phyloP scores from a whole-genome alignment of 2,113 vertebrate genomes.

The Paracanthobrama guichenoti region DNA sequence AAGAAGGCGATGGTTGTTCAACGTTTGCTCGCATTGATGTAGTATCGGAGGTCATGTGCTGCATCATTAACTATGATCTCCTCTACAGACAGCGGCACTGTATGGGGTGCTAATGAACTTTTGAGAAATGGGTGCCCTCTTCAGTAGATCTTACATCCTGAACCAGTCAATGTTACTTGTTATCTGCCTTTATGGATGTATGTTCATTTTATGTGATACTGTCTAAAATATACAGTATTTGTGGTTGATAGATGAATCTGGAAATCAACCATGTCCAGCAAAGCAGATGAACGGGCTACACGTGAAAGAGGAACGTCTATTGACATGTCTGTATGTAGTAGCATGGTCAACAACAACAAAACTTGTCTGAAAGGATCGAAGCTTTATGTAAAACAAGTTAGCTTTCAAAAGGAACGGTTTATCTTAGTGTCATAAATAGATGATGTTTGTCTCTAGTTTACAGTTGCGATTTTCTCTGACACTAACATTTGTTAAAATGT shows the following conservation, averaged over 20 bases:
- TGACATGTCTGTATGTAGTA: neutral
- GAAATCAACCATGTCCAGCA: neutral
- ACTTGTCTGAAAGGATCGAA: conserved; percentile 2
- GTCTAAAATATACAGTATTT: conserved; percentile 26
- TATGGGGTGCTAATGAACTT: conserved; percentile 2
- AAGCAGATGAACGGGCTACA: conserved; percentile 13
- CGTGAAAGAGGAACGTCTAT: neutral
- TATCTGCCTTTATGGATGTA: conserved; percentile 11
- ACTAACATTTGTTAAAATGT: neutral
- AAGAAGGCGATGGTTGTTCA: neutral
- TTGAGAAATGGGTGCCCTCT: neutral
- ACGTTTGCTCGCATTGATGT: neutral
- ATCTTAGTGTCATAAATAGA: conserved; percentile 1
- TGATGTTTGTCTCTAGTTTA: conserved; percentile 39
- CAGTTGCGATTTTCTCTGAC: conserved; percentile 7
- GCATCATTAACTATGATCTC: neutral
- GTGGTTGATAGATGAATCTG: neutral
- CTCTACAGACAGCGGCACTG: conserved; percentile 17
- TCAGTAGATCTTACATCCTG: too few species aligned
- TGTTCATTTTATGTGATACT: neutral
- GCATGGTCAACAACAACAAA: conserved; percentile 13
- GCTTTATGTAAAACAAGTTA: neutral
- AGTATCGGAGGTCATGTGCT: neutral
- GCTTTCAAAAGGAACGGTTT: neutral
- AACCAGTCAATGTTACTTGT: conserved; percentile 25